phyloP scores from a whole-genome alignment of 2,113 vertebrate species.

The Grantiella picta region DNA sequence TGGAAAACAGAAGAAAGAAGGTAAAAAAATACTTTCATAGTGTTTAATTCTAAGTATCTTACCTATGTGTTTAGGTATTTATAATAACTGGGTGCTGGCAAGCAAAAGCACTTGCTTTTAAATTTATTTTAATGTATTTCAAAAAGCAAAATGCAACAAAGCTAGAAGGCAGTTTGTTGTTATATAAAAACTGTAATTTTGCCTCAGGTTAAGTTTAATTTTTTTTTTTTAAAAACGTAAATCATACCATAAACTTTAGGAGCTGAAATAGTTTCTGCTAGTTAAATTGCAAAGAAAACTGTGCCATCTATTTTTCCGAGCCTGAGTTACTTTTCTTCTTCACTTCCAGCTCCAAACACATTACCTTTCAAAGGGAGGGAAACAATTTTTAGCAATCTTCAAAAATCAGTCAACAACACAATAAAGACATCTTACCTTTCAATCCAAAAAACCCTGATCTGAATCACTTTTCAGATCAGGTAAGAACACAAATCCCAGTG shows the following conservation, averaged over 20 bases:
- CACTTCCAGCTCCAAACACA: not conserved
- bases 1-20: not conserved
- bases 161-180: not conserved
- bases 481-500: rapidly evolving
- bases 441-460: not conserved
- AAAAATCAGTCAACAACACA: not conserved
- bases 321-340: not conserved
- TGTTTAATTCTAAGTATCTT: not conserved
- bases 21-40: not conserved
- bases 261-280: not conserved
- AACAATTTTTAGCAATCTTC: not conserved
- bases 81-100: not conserved
- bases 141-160: not conserved
- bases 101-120: not conserved
- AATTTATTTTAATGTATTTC: not conserved
- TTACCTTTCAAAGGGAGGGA: not conserved
- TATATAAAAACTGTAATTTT: not conserved
- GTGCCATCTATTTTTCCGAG: not conserved
- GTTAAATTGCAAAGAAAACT: not conserved
- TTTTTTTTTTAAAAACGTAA: too few relatives aligned
- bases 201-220: not conserved
- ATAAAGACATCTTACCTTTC: not conserved
- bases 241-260: not conserved
- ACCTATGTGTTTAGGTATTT: not conserved
- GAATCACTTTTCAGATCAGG: not conserved